phyloP scores from a whole-genome alignment of 92 coral and sea anemone genomes.

The Montipora capitata region DNA sequence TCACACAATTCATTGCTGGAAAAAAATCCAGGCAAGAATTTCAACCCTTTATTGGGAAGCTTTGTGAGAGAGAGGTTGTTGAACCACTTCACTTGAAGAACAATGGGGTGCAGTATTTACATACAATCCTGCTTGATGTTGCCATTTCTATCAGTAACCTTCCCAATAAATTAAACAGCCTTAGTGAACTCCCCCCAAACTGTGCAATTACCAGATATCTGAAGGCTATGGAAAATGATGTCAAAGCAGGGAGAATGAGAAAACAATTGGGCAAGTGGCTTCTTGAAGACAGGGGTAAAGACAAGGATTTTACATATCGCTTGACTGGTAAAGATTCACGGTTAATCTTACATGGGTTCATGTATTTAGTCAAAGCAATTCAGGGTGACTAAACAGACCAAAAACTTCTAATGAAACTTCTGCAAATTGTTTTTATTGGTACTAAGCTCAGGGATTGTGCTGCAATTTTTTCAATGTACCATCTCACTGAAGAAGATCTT shows the following conservation, averaged over 20 bases:
- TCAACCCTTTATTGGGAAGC: no score
- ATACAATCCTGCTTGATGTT: conserved; percentile 27
- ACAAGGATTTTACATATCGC: conserved; percentile 69
- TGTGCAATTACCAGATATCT: conserved; percentile 62
- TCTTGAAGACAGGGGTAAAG: conserved; percentile 67
- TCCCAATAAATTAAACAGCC: conserved; percentile 24
- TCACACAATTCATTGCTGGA: conserved; percentile 54
- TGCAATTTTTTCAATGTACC: conserved; percentile 75
- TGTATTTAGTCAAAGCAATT: conserved; percentile 71
- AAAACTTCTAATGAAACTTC: conserved; percentile 38
- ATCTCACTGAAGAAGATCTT: conserved; percentile 50
- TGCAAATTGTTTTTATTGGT: conserved; percentile 35
- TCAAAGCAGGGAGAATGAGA: conserved; percentile 68
- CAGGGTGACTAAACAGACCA: conserved; percentile 55
- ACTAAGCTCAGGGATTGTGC: conserved; percentile 63
- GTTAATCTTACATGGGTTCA: conserved; percentile 73
- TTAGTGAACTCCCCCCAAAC: conserved; percentile 35
- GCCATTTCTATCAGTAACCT: conserved; percentile 60
- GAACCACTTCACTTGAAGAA: conserved; percentile 73
- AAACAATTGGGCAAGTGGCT: conserved; percentile 77
- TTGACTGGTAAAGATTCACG: conserved; percentile 74
- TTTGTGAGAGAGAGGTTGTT: conserved; percentile 64
- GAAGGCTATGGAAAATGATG: conserved; percentile 55
- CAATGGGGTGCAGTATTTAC: conserved; percentile 66
- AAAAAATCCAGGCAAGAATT: conserved; percentile 75